A percentile compares a stretch with the other conserved stretches of the same genome.
phyloP scores from a whole-genome alignment of 2,888 invertebrate species.

The Zygothrica quintamaculata region DNA sequence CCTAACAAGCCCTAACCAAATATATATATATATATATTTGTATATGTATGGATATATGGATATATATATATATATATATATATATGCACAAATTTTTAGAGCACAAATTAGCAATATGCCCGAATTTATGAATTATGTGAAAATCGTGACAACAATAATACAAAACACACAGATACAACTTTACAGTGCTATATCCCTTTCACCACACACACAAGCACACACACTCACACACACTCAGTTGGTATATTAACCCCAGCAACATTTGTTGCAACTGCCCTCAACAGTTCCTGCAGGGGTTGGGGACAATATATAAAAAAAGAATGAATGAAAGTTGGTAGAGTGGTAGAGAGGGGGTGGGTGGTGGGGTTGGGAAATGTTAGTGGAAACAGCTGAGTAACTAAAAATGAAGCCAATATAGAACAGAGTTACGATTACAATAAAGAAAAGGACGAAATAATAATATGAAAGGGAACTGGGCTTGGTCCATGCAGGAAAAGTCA shows the following conservation, averaged over 20 bases:
- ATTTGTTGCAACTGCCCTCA: slow-evolving; percentile 59
- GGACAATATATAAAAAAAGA: neutral
- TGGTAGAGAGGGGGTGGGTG: neutral
- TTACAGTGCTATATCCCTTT: too few species aligned
- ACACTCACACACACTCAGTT: slow-evolving; percentile 11
- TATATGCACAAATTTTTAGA: slow-evolving; percentile 73
- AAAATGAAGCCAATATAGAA: slow-evolving; percentile 75
- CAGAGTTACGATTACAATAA: slow-evolving; percentile 68
- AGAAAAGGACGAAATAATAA: too few species aligned
- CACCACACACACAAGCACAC: slow-evolving; percentile 19
- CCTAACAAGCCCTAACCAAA: slow-evolving; percentile 59
- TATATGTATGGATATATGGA: too few species aligned
- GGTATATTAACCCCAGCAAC: slow-evolving; percentile 67
- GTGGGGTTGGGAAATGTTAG: slow-evolving; percentile 9
- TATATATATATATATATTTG: slow-evolving; percentile 68
- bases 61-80: too few species aligned
- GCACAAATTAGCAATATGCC: slow-evolving; percentile 75
- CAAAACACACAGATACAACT: slow-evolving; percentile 14
- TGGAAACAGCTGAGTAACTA: slow-evolving; percentile 75
- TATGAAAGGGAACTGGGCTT: slow-evolving; percentile 75
- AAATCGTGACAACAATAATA: slow-evolving; percentile 77
- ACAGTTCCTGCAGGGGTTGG: slow-evolving; percentile 2
- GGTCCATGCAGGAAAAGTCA: slow-evolving; percentile 62
- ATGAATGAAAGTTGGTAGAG: neutral
- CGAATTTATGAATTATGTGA: slow-evolving; percentile 76